Base-by-base conservation (phyloP, 2,888 invertebrate species). In the Parnassius apollo region DNA sequence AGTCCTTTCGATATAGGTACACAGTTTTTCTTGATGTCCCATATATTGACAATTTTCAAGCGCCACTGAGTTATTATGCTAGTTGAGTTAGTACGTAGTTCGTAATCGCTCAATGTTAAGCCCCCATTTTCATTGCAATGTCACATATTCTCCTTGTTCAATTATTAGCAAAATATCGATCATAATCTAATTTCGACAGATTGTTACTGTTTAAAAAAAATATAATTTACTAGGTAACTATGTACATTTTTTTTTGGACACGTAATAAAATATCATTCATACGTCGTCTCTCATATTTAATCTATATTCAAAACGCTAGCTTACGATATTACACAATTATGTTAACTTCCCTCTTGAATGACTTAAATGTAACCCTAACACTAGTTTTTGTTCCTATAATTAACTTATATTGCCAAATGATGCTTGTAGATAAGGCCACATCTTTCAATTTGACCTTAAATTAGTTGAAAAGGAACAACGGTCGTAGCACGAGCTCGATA, bases 341-440 rank as follows among this genome's bases (percentile, higher is more conserved):
- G 50, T 60, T 51, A 57, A 64, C 48, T 57, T 61, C 61, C 52
- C 49, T 54, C 56, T 55, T 18, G n/a, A 65, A 50, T 66, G 50
- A 61, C 64, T 64, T 63, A 66, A 42, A 49, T 13, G 49, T 49
- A 13, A 63, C 59, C 59, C 62, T 57, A 62, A 56, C 25, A 50
- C 56, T 59, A 59, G 50, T 18, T 25, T 48, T 49, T 62, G 62
- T 67, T 61, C 61, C 57, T 61, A 61, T 64, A 62, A 65, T 64
- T 69, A 68, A 53, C 62, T 59, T 61, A 51, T 68, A 71, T 67
- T 68, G 69, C 69, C 71, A 65, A 55, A 65, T 58, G 56, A 60
- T 62, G 62, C 65, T 78, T 72, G 71, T 80, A 81, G 82, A 80
- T 86, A 88, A 88, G 87, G 88, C 87, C 84, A 82, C 86, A 76